Base-by-base conservation (phyloP, 2,888 invertebrate genomes). In the Sinhomidia bicolor region DNA sequence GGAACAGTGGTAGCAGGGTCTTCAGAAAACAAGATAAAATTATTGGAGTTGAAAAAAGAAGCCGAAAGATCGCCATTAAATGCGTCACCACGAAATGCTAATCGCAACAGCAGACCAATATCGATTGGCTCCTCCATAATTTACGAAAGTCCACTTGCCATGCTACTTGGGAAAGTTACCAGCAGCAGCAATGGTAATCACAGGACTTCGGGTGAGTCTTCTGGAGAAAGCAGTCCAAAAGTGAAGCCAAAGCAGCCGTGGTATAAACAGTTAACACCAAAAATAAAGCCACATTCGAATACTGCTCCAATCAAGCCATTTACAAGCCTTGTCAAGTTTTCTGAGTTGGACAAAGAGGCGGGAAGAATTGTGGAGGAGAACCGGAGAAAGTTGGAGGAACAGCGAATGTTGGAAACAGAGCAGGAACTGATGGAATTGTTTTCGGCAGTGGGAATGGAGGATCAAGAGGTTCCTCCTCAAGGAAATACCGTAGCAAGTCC, bases 281-380 rank as follows among this genome's bases (percentile, higher is more conserved):
- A 89, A 86, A 54, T 88, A 51, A 74, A 86, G 29, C 14, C 10
- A 12, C 9, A 14, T 14, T 47, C 44, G 26, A 80, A 68, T n/a
- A 23, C 85, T 88, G 90, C 81, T 87, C 44, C 36, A 5, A 51
- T 74, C 0, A 85, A 86, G 81, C 89, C 91, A 1, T 88, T 92
- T 6, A 91, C 88, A 14, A 44, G 89, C 10, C 88, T 92, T 9
- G 86, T 91, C 4, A 92, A 91, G 60, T 91, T 92, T 91, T 97
- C 96, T 93, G 96, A 97, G 93, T 93, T 97, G 90, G 97, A 97
- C 93, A 95, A 96, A 91, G 96, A 97, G 93, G 97, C 97, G 0
- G 95, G 96, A 0, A 96, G 96, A 93, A 96, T 97, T 91, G 95
- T 97, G 65, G 92, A 91, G 74, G 92, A 92, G 29, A 92, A 92